Percentiles rank a stretch among this genome's conserved stretches.
Conservation (phyloP, 2,113 vertebrate species). For the Pteropus alecto region DNA sequence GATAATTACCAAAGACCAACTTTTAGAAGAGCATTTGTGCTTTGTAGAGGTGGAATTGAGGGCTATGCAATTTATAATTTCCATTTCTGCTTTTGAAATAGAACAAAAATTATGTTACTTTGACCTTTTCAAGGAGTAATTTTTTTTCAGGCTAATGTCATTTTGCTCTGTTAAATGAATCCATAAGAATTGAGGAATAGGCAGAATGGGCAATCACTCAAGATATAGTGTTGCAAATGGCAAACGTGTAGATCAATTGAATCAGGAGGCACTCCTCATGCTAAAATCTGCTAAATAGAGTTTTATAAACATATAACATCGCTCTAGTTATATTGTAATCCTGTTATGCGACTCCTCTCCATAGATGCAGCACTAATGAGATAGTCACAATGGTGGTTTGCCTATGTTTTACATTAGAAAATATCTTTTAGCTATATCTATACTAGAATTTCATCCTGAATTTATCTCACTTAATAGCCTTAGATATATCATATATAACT, state of each 20-base stretch:
- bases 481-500: slow-evolving; percentile 51
- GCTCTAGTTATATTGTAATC: slow-evolving; percentile 19
- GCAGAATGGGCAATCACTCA: slow-evolving; percentile 64
- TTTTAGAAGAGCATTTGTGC: slow-evolving; percentile 50
- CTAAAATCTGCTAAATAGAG: slow-evolving; percentile 46
- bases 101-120: slow-evolving; percentile 45
- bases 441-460: slow-evolving; percentile 25
- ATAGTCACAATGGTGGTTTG: neutral
- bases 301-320: slow-evolving; percentile 42
- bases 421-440: neutral
- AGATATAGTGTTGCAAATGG: slow-evolving; percentile 64
- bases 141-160: slow-evolving; percentile 69
- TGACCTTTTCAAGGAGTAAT: slow-evolving; percentile 72
- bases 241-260: slow-evolving; percentile 43
- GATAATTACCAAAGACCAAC: slow-evolving; percentile 55
- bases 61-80: slow-evolving; percentile 41
- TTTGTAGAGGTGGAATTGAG: slow-evolving; percentile 32
- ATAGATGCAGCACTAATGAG: neutral
- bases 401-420: slow-evolving; percentile 26
- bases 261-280: neutral
- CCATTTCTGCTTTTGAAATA: slow-evolving; percentile 66
- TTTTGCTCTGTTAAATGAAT: slow-evolving; percentile 72
- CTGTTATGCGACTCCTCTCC: slow-evolving; percentile 13
- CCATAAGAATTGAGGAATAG: slow-evolving; percentile 59
- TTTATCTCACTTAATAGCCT: slow-evolving; percentile 53